phyloP scores from a whole-genome alignment of 2,888 invertebrate genomes.

The Halictus ligatus region DNA sequence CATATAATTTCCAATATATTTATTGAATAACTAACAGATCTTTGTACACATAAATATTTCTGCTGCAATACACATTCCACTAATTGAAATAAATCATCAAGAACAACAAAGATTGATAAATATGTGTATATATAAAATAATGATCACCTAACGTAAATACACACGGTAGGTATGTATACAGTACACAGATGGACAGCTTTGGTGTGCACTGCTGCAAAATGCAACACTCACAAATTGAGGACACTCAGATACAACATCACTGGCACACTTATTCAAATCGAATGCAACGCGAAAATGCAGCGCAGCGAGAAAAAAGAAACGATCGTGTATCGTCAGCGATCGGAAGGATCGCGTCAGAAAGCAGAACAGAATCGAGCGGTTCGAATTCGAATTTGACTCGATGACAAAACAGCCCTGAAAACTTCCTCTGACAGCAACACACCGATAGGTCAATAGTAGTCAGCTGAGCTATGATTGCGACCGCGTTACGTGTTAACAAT shows the following conservation, averaged over 20 bases:
- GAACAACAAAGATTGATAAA: neutral
- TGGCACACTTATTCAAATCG: slow-evolving; percentile 10
- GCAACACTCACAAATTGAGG: slow-evolving; percentile 18
- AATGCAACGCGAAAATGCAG: slow-evolving; percentile 5
- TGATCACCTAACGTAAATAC: neutral
- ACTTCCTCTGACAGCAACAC: slow-evolving; percentile 44
- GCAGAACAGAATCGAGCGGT: slow-evolving; percentile 3
- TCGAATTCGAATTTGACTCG: neutral
- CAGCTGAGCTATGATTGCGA: slow-evolving; percentile 60
- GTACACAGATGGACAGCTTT: neutral
- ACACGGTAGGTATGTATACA: neutral
- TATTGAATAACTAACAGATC: neutral
- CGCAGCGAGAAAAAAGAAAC: neutral
- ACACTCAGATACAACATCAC: slow-evolving; percentile 24
- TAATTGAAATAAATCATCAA: neutral
- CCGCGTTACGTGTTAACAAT: slow-evolving; percentile 55
- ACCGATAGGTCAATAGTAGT: slow-evolving; percentile 64
- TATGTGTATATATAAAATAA: neutral
- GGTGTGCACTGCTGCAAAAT: slow-evolving; percentile 11
- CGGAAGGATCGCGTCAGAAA: neutral
- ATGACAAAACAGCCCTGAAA: slow-evolving; percentile 25
- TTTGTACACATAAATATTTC: neutral
- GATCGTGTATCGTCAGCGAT: too few species aligned
- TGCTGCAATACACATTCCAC: neutral
- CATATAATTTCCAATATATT: neutral